Conservation (phyloP, 2,888 invertebrate genomes). For the Argyresthia goedartella region DNA sequence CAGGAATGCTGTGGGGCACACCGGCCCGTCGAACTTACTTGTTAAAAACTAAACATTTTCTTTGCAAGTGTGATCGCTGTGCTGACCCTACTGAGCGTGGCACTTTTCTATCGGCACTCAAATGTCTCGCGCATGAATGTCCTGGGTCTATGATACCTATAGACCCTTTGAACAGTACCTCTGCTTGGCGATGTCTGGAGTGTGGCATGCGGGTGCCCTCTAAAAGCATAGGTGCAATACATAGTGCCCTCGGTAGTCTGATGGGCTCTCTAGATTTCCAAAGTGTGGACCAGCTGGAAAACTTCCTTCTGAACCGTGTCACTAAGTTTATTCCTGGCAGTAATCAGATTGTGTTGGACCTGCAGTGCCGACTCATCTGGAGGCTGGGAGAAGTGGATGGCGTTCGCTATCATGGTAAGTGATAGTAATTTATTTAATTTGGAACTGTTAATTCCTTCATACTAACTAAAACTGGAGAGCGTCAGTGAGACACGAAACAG, state of each 20-base stretch:
- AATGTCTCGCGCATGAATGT: conserved; percentile 65
- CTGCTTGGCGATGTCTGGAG: conserved; percentile 72
- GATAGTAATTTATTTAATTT: too few species aligned
- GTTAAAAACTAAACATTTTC: conserved; percentile 76
- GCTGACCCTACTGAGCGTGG: conserved; percentile 76
- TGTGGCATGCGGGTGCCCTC: conserved; percentile 60
- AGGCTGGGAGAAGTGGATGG: conserved; percentile 69
- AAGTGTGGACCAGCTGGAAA: conserved; percentile 63
- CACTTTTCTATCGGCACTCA: conserved; percentile 67
- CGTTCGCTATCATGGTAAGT: conserved; percentile 71
- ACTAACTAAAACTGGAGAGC: too few species aligned
- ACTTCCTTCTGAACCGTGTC: conserved; percentile 67
- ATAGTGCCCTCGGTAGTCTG: conserved; percentile 66
- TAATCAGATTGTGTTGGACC: conserved; percentile 73
- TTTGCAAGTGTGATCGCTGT: conserved; percentile 76
- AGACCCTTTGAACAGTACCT: conserved; percentile 62
- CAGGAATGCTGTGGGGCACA: conserved; percentile 77
- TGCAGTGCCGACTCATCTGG: conserved; percentile 75
- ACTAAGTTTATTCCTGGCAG: conserved; percentile 65
- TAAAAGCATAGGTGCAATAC: conserved; percentile 60
- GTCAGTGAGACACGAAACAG: too few species aligned
- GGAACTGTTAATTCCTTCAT: too few species aligned
- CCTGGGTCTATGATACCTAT: conserved; percentile 68
- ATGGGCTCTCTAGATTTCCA: conserved; percentile 61
- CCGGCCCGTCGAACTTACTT: conserved; percentile 73